Evolutionary conservation across 2,797 vertebrate species (phyloP).

Genomic region (Syngnathus acus): DNA sequence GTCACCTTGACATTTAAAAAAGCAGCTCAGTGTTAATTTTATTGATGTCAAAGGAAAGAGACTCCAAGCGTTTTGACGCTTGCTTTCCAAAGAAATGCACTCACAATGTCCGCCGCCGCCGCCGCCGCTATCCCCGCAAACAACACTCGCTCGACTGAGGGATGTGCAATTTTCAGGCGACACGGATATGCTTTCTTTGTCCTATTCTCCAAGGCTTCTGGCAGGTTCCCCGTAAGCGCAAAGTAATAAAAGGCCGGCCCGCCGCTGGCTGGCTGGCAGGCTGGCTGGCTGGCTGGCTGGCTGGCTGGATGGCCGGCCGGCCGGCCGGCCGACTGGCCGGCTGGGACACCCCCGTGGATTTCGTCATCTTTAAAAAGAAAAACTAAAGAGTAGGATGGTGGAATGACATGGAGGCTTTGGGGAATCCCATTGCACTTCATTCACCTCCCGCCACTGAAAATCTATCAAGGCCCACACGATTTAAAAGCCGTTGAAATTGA

Average conservation of each 20-base stretch:
- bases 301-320: too few species aligned
- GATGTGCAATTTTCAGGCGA: neutral
- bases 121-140: neutral
- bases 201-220: neutral
- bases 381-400: neutral
- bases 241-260: neutral
- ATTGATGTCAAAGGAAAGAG: neutral
- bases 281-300: too few species aligned
- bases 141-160: neutral
- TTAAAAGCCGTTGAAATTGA: too few species aligned
- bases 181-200: neutral
- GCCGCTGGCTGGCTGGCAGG: neutral
- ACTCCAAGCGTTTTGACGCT: too few species aligned
- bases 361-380: neutral
- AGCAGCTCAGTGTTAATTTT: neutral
- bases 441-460: too few species aligned
- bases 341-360: neutral
- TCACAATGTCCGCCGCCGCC: neutral
- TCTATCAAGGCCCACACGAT: too few species aligned
- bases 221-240: neutral
- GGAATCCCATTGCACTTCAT: neutral
- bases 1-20: neutral
- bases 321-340: too few species aligned
- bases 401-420: neutral
- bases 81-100: neutral